Percentiles rank a stretch among this genome's conserved stretches.
Conservation (phyloP, 2,113 vertebrate genomes). For the Sinocyclocheilus maitianheensis region DNA sequence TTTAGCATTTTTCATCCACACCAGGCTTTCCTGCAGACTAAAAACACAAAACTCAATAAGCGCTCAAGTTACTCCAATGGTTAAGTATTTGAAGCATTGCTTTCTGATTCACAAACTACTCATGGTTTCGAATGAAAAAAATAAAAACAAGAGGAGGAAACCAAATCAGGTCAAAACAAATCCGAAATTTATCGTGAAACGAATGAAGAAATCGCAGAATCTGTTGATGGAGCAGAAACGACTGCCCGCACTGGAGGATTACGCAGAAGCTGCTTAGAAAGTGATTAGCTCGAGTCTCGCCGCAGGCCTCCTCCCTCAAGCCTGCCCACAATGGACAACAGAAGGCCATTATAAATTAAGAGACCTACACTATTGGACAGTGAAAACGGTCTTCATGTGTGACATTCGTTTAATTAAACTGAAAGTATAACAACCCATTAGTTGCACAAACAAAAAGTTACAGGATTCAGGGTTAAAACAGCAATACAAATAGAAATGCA, state of each 20-base stretch:
- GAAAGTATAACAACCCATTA: not conserved
- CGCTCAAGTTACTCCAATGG: not conserved
- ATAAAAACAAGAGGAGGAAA: not conserved
- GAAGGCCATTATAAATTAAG: not conserved
- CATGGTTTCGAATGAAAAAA: not conserved
- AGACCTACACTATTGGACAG: not conserved
- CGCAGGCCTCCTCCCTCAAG: not conserved
- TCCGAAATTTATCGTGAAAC: not conserved
- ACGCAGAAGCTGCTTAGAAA: conserved; percentile 47
- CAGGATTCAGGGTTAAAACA: not conserved
- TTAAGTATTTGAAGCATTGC: not conserved
- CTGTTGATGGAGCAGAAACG: conserved; percentile 1
- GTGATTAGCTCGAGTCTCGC: conserved; percentile 20
- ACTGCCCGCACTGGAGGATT: conserved; percentile 24
- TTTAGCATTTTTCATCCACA: not conserved
- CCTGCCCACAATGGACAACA: not conserved
- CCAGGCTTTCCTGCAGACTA: not conserved
- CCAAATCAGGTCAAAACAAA: not conserved
- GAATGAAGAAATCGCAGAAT: not conserved
- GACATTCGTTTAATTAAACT: not conserved
- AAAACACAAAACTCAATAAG: not conserved
- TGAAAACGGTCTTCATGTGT: not conserved
- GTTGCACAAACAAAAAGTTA: not conserved
- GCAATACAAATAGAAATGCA: not conserved
- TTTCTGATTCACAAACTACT: not conserved